Percentiles rank a stretch among this genome's conserved stretches.
These are phyloP conservation scores for Cephus pulcher DNA, from an alignment of 2,888 invertebrate genomes.

Conservation along the genomic window DNA sequence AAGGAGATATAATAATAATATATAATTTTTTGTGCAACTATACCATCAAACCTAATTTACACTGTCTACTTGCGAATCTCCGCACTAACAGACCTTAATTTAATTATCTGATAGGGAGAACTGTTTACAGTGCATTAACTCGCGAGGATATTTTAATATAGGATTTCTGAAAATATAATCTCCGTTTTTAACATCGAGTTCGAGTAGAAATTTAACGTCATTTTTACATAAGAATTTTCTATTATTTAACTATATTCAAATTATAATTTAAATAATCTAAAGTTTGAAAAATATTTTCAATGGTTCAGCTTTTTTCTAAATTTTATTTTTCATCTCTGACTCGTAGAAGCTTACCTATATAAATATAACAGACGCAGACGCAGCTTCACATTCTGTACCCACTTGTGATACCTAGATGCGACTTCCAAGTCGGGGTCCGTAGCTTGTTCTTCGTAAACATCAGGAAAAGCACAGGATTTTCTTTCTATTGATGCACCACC, in stretches of 20 bases:
- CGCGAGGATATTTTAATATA: not conserved
- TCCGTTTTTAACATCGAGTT: not conserved
- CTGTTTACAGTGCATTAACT: not conserved
- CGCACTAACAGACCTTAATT: not conserved
- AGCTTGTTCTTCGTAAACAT: no score
- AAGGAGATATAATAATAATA: no score
- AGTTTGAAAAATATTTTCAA: not conserved
- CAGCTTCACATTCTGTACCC: no score
- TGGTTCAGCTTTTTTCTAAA: not conserved
- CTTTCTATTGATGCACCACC: conserved; percentile 37
- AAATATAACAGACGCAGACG: no score
- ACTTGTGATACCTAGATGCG: no score
- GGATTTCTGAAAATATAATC: no score
- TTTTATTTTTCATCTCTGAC: not conserved
- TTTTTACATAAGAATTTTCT: not conserved
- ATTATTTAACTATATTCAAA: not conserved
- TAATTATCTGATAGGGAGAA: not conserved
- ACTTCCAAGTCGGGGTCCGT: no score
- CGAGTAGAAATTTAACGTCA: not conserved
- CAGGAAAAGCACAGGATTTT: no score
- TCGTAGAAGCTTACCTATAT: not conserved
- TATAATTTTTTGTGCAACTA: no score
- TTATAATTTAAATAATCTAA: not conserved
- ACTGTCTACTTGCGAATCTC: not conserved
- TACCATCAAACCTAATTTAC: not conserved